A percentile compares a stretch with the other conserved stretches of the same genome.
These are phyloP conservation scores for Drosophila neotestacea DNA, from an alignment of 2,888 invertebrate species.

Conservation along the genomic window DNA sequence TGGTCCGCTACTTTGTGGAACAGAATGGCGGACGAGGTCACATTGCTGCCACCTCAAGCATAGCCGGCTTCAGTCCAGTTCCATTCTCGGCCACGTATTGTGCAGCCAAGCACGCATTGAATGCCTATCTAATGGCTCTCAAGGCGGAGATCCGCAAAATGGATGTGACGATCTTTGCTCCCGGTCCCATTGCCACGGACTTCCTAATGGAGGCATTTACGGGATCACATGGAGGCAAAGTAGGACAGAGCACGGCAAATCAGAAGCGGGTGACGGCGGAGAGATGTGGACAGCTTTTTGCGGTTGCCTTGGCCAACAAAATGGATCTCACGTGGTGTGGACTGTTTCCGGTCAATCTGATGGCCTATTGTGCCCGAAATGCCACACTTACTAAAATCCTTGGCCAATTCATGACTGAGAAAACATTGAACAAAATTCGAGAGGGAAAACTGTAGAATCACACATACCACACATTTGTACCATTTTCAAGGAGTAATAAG, in stretches of 20 bases:
- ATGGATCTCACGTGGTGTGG: conserved; percentile 90
- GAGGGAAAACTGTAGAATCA: conserved; percentile 73
- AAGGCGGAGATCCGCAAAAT: conserved; percentile 87
- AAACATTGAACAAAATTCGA: conserved; percentile 76
- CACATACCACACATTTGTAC: neutral
- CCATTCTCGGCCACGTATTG: conserved; percentile 90
- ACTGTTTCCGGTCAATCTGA: conserved; percentile 87
- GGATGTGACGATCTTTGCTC: conserved; percentile 89
- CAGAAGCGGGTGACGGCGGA: conserved; percentile 87
- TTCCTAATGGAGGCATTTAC: conserved; percentile 90
- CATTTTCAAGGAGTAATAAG: neutral
- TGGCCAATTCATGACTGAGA: conserved; percentile 65
- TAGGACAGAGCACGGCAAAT: conserved; percentile 83
- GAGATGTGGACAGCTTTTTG: conserved; percentile 87
- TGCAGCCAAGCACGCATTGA: conserved; percentile 91
- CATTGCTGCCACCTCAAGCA: conserved; percentile 90
- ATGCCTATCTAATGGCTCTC: conserved; percentile 91
- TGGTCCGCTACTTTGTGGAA: conserved; percentile 88
- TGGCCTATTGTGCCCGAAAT: conserved; percentile 87
- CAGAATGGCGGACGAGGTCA: conserved; percentile 87
- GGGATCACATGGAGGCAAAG: conserved; percentile 86
- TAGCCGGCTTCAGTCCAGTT: conserved; percentile 89
- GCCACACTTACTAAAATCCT: conserved; percentile 84
- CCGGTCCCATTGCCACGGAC: conserved; percentile 91
- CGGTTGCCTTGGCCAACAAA: conserved; percentile 87